Percentiles rank a stretch among this genome's conserved stretches.
phyloP scores from a whole-genome alignment of 2,888 invertebrate species.

The Crepidodera aurea region DNA sequence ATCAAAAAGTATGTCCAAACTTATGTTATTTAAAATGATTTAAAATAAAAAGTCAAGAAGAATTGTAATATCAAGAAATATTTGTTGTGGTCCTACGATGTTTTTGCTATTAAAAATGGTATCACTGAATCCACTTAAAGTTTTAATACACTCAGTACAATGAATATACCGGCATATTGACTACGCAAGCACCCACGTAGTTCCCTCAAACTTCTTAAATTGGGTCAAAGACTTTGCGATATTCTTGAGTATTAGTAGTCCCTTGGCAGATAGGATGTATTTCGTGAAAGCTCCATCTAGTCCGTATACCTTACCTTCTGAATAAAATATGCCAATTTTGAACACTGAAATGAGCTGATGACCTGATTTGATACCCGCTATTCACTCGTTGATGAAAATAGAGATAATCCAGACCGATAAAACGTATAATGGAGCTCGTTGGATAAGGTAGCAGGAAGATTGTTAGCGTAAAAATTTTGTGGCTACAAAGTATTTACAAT shows the following conservation, averaged over 20 bases:
- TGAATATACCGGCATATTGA: neutral
- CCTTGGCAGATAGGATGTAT: constrained; percentile 21
- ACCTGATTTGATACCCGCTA: constrained; percentile 28
- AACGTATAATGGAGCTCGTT: neutral
- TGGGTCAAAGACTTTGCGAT: constrained; percentile 26
- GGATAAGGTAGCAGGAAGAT: neutral
- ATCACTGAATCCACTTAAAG: too few species aligned
- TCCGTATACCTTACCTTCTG: constrained; percentile 13
- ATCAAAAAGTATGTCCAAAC: too few species aligned
- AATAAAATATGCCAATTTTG: constrained; percentile 31
- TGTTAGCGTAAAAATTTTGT: neutral
- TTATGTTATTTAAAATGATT: too few species aligned
- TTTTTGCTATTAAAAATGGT: too few species aligned
- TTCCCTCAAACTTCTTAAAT: constrained; percentile 10
- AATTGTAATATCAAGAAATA: too few species aligned
- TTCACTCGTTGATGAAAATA: constrained; percentile 28
- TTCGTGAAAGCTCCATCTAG: constrained; percentile 19
- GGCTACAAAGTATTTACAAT: neutral
- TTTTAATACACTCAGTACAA: too few species aligned
- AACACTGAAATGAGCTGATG: constrained; percentile 29
- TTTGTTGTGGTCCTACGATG: too few species aligned
- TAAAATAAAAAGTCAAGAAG: too few species aligned
- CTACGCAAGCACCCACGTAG: neutral
- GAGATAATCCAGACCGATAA: constrained; percentile 19
- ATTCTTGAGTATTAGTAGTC: constrained; percentile 28